Conservation (phyloP, 1,140 invertebrate species). For the Sycophila sp. region DNA sequence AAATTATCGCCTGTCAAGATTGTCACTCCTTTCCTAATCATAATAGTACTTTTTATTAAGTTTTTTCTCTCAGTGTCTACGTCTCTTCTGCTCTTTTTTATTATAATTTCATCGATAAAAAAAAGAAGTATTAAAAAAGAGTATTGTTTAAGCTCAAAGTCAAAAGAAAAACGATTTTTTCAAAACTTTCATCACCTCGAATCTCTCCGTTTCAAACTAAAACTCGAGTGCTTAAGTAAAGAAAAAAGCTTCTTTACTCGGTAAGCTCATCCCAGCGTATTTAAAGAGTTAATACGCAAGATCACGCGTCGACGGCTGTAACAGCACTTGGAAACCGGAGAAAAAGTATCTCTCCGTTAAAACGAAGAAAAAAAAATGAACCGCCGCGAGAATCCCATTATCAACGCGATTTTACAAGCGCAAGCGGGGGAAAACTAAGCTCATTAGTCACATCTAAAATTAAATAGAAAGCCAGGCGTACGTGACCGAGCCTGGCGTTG, state of each 20-base stretch:
- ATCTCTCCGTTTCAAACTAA: neutral
- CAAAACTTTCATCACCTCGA: neutral
- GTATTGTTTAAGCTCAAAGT: no score
- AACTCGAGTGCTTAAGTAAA: neutral
- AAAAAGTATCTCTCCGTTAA: neutral
- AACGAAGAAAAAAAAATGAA: neutral
- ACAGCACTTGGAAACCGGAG: no score
- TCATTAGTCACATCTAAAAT: constrained; percentile 19
- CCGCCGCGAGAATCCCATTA: neutral
- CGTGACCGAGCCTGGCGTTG: neutral
- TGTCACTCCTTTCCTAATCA: no score
- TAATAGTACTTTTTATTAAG: no score
- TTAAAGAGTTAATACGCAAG: neutral
- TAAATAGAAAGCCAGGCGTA: constrained; percentile 6
- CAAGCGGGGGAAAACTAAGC: neutral
- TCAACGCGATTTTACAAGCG: neutral
- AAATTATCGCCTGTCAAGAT: no score
- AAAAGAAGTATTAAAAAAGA: no score
- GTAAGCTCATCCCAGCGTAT: no score
- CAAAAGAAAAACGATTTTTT: no score
- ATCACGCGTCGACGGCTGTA: neutral
- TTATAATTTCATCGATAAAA: no score
- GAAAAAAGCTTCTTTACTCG: no score
- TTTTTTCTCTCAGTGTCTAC: no score
- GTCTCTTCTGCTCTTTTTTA: no score